Conservation (phyloP, 2,113 vertebrate genomes). For the Cynopterus brachyotis region DNA sequence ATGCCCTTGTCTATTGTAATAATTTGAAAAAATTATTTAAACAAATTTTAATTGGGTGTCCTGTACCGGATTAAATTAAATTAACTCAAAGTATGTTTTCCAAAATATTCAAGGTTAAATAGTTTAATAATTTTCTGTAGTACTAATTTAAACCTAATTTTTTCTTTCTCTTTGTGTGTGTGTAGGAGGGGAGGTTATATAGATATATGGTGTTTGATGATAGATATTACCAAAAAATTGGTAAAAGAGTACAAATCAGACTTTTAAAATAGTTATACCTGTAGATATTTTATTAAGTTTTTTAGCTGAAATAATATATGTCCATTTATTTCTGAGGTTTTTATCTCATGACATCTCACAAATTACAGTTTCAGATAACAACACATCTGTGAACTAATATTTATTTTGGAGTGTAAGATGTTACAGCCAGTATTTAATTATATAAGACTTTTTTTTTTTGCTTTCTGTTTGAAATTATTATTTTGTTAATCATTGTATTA, state of each 20-base stretch:
- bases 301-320: neutral
- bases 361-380: neutral
- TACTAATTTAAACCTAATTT: neutral
- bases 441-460: neutral
- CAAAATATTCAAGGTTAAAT: neutral
- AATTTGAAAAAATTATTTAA: neutral
- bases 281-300: neutral
- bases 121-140: neutral
- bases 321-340: neutral
- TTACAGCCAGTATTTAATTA: neutral
- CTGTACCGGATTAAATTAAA: neutral
- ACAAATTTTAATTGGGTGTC: neutral
- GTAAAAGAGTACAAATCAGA: neutral
- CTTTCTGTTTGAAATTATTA: neutral
- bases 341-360: neutral
- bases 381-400: neutral
- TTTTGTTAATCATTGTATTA: neutral
- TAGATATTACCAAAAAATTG: neutral
- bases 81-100: neutral
- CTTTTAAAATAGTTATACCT: neutral
- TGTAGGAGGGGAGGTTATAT: rapidly evolving
- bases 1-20: neutral
- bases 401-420: neutral
- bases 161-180: neutral
- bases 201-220: neutral